These are phyloP conservation scores for Tineola bisselliella DNA, from an alignment of 2,888 invertebrate genomes.

Conservation along the genomic window DNA sequence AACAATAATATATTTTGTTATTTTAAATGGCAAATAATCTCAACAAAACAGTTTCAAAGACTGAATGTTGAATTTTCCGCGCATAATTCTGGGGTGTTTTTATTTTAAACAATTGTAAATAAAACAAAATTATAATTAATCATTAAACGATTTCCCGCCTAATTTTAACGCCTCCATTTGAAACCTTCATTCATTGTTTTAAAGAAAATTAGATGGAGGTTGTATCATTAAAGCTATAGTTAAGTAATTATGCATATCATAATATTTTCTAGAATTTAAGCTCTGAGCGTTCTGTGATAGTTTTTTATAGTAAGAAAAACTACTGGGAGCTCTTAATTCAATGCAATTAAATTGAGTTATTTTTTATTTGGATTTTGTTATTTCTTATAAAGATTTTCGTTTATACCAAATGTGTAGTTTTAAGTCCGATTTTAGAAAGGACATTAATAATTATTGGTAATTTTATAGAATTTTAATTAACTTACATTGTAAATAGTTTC, in stretches of 20 bases:
- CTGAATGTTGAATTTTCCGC: background rate
- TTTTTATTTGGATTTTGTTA: background rate
- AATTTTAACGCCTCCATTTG: background rate
- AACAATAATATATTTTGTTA: too few relatives aligned
- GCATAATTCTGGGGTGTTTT: background rate
- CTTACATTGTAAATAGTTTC: background rate
- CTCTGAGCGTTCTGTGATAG: conserved; percentile 55
- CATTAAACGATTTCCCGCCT: background rate
- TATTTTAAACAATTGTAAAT: background rate
- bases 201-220: background rate
- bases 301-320: conserved; percentile 13
- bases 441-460: background rate
- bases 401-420: background rate
- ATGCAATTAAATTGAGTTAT: conserved; percentile 1
- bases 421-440: background rate
- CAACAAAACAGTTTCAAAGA: too few relatives aligned
- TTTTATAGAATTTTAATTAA: background rate
- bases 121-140: too few relatives aligned
- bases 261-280: conserved; percentile 18
- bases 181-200: background rate
- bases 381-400: background rate
- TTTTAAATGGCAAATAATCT: background rate
- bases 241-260: conserved; percentile 11
- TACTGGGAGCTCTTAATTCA: background rate
- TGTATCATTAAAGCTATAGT: background rate